Evolutionary conservation across 2,888 invertebrate species (phyloP).

Genomic region (Caenorhabditis sinica): DNA sequence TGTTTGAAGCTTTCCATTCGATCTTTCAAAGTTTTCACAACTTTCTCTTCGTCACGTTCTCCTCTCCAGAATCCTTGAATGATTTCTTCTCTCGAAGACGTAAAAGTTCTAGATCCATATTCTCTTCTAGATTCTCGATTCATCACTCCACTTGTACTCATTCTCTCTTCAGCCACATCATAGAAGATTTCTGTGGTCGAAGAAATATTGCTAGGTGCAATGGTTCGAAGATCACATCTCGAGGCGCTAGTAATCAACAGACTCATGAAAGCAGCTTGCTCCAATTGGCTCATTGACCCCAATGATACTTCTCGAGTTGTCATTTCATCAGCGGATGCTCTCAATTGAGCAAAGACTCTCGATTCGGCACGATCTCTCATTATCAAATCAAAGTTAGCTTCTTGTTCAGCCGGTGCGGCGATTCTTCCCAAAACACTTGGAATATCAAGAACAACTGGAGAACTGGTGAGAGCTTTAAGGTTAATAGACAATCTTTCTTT

Average conservation of each 20-base stretch:
- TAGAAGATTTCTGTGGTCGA: conserved; percentile 56
- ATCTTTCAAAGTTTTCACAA: conserved; percentile 57
- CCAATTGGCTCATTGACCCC: conserved; percentile 43
- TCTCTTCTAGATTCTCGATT: conserved; percentile 35
- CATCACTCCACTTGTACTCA: conserved; percentile 51
- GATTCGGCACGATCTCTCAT: conserved; percentile 53
- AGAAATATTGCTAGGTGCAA: conserved; percentile 31
- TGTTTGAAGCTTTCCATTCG: conserved; percentile 45
- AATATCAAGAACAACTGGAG: conserved; percentile 43
- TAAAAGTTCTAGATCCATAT: conserved; percentile 32
- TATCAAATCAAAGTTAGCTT: conserved; percentile 53
- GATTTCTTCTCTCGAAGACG: conserved; percentile 54
- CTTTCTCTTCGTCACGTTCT: conserved; percentile 48
- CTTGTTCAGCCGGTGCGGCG: conserved; percentile 58
- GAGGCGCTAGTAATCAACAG: conserved; percentile 57
- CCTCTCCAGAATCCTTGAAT: conserved; percentile 65
- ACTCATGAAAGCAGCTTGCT: conserved; percentile 60
- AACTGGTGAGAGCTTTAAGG: conserved; percentile 37
- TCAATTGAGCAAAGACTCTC: conserved; percentile 50
- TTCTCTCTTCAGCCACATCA: conserved; percentile 62
- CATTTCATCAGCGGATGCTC: conserved; percentile 49
- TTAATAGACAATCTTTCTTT: conserved; percentile 47
- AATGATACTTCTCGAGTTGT: conserved; percentile 42
- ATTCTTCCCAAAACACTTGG: conserved; percentile 61
- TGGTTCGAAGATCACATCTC: conserved; percentile 54